Conservation (phyloP, 1,140 invertebrate genomes). For the Drosophila pseudoananassae region DNA sequence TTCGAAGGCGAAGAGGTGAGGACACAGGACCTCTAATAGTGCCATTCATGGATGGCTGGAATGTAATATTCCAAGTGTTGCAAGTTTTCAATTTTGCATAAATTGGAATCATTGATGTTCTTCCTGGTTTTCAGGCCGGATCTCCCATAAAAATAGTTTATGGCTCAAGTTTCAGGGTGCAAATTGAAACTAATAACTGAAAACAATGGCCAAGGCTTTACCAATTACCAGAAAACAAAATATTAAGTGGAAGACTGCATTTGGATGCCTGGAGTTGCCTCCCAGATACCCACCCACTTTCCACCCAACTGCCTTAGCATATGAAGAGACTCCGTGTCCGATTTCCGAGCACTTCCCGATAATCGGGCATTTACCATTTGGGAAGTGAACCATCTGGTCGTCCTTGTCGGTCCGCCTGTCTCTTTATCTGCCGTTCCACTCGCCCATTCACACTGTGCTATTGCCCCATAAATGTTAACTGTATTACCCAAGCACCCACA, state of each 20-base stretch:
- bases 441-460: slow-evolving; percentile 54
- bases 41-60: slow-evolving; percentile 33
- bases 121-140: neutral
- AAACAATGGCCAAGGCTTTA: too few relatives aligned
- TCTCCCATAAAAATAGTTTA: neutral
- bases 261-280: too few relatives aligned
- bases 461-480: slow-evolving; percentile 72
- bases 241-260: neutral
- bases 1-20: slow-evolving; percentile 3
- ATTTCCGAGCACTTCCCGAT: slow-evolving; percentile 44
- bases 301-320: slow-evolving; percentile 21
- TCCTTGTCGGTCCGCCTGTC: slow-evolving; percentile 14
- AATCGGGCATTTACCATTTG: slow-evolving; percentile 67
- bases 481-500: slow-evolving; percentile 41
- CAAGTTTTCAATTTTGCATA: slow-evolving; percentile 19
- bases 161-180: neutral
- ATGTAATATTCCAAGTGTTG: slow-evolving; percentile 23
- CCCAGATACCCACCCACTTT: slow-evolving; percentile 5
- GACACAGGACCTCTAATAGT: slow-evolving; percentile 11
- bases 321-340: slow-evolving; percentile 8
- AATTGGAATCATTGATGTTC: slow-evolving; percentile 8
- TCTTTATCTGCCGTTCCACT: slow-evolving; percentile 40
- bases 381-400: slow-evolving; percentile 59
- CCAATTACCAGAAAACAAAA: neutral
- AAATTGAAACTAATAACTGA: neutral